These are phyloP conservation scores for Amphipyra tragopoginis DNA, from an alignment of 2,888 invertebrate species.

Conservation along the genomic window DNA sequence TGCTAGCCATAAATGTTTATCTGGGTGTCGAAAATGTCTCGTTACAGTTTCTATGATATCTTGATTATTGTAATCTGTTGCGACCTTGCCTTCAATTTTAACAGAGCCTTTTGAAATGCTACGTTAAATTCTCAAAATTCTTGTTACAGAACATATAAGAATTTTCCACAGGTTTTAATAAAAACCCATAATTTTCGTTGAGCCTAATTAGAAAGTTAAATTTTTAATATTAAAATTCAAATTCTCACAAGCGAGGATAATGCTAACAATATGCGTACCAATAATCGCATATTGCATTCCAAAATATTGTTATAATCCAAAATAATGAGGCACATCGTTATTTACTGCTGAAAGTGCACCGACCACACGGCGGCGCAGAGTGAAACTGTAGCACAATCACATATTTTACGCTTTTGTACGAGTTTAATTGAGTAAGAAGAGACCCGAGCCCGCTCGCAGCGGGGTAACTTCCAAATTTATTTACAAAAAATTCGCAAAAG, in stretches of 20 bases:
- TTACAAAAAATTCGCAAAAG: conserved; percentile 81
- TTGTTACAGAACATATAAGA: conserved; percentile 17
- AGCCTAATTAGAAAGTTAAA: conserved; percentile 58
- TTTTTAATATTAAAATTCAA: conserved; percentile 60
- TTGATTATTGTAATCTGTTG: conserved; percentile 62
- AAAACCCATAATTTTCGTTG: conserved; percentile 44
- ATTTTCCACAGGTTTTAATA: conserved; percentile 48
- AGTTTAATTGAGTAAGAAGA: conserved; percentile 88
- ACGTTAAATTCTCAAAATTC: conserved; percentile 21
- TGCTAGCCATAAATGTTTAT: conserved; percentile 63
- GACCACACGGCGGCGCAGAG: conserved; percentile 67
- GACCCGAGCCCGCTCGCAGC: conserved; percentile 80
- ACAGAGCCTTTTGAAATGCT: conserved; percentile 11
- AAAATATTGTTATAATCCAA: conserved; percentile 85
- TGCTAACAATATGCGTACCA: conserved; percentile 54
- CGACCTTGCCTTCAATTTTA: conserved; percentile 44
- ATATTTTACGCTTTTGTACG: conserved; percentile 87
- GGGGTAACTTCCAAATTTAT: conserved; percentile 87
- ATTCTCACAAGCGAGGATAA: conserved; percentile 51
- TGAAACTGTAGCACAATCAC: conserved; percentile 86
- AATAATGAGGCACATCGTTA: conserved; percentile 84
- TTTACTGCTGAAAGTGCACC: conserved; percentile 79
- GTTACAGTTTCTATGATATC: conserved; percentile 65
- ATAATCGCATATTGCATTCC: conserved; percentile 75
- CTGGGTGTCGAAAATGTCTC: conserved; percentile 69